Evolutionary conservation across 2,888 invertebrate genomes (phyloP).

Genomic region (Phortica magna): DNA sequence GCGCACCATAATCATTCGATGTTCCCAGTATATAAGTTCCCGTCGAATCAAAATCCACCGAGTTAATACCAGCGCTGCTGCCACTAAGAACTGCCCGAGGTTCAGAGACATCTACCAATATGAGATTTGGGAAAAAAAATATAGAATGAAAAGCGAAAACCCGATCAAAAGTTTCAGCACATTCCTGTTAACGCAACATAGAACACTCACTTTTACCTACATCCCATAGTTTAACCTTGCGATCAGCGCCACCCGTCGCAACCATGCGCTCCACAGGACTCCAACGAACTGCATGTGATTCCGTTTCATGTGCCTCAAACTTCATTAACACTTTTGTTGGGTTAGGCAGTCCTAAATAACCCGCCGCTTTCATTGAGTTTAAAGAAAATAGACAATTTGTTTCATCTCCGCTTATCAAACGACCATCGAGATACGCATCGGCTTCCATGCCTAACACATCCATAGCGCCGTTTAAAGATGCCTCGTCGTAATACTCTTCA

Average conservation of each 20-base stretch:
- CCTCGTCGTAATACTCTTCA: constrained; percentile 60
- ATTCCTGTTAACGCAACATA: not conserved
- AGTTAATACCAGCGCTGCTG: constrained; percentile 97
- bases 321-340: constrained; percentile 79
- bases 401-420: constrained; percentile 58
- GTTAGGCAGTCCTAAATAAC: constrained; percentile 64
- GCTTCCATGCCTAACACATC: constrained; percentile 72
- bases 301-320: constrained; percentile 95
- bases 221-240: constrained; percentile 98
- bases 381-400: constrained; percentile 38
- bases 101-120: constrained; percentile 82
- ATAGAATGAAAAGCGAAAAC: not conserved
- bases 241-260: constrained; percentile 96
- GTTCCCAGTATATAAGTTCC: constrained; percentile 93
- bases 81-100: constrained; percentile 90
- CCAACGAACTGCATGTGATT: constrained; percentile 97
- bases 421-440: constrained; percentile 74
- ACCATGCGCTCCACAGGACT: constrained; percentile 90
- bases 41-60: constrained; percentile 96
- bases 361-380: constrained; percentile 53
- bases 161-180: not conserved
- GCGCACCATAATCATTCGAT: constrained; percentile 97
- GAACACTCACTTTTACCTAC: constrained; percentile 86
- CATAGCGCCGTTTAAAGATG: constrained; percentile 62
- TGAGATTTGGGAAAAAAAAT: not conserved